Percentiles rank a stretch among this genome's conserved stretches.
Evolutionary conservation across 2,797 vertebrate species (phyloP).

Genomic region (Sebastes paucispinis): DNA sequence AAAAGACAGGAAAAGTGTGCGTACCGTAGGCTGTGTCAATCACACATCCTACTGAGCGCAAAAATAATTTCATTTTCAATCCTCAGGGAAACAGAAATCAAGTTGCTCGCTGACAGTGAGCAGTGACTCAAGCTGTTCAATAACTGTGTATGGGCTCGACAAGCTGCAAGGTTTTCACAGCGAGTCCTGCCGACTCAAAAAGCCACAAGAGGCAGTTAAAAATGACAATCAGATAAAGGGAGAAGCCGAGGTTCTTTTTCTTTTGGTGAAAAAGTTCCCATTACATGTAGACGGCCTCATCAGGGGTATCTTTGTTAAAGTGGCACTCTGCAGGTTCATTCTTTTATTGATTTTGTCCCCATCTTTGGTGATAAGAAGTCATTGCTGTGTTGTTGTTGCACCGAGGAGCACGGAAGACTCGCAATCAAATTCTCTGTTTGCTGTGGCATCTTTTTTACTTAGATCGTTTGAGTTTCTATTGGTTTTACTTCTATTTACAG

Average conservation of each 20-base stretch:
- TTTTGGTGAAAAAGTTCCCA: slow-evolving; percentile 23
- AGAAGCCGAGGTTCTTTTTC: slow-evolving; percentile 10
- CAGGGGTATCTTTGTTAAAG: slow-evolving; percentile 20
- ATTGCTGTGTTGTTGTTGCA: slow-evolving; percentile 18
- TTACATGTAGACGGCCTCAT: slow-evolving; percentile 44
- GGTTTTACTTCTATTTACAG: neutral
- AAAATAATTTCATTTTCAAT: slow-evolving; percentile 60
- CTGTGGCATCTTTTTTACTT: neutral
- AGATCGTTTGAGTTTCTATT: neutral
- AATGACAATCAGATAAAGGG: slow-evolving; percentile 46
- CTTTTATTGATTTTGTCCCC: slow-evolving; percentile 50
- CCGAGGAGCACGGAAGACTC: neutral
- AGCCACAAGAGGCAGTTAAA: slow-evolving; percentile 43
- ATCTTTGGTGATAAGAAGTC: slow-evolving; percentile 44
- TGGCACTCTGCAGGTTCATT: slow-evolving; percentile 6
- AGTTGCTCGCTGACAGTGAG: slow-evolving; percentile 64
- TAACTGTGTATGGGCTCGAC: slow-evolving; percentile 29
- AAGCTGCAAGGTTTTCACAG: slow-evolving; percentile 35
- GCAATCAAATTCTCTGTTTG: slow-evolving; percentile 1
- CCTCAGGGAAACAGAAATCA: slow-evolving; percentile 61
- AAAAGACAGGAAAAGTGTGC: slow-evolving; percentile 18
- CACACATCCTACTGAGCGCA: slow-evolving; percentile 44
- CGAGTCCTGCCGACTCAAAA: slow-evolving; percentile 5
- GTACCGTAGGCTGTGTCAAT: slow-evolving; percentile 47
- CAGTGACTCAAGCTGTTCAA: slow-evolving; percentile 62